phyloP scores from a whole-genome alignment of 30 jellyfish, hydroid and myxozoan species.

The Hydractinia echinata region DNA sequence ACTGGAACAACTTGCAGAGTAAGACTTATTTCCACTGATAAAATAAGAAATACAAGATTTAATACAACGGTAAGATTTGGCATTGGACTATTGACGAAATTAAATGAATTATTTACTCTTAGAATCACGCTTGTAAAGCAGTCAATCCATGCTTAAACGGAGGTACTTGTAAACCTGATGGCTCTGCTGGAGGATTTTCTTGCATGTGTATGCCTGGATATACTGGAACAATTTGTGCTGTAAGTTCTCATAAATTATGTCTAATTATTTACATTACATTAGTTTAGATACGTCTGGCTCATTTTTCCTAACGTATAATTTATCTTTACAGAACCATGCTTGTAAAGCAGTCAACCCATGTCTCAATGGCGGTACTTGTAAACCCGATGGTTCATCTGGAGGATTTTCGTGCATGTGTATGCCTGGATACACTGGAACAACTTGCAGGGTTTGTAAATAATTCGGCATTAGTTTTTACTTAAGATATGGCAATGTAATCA shows the following conservation, averaged over 20 bases:
- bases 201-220: conserved; percentile 18
- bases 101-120: background rate
- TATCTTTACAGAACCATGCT: conserved; percentile 1
- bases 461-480: background rate
- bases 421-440: conserved; percentile 59
- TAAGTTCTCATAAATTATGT: background rate
- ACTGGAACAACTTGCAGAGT: conserved; percentile 37
- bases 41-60: too few species aligned
- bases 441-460: conserved; percentile 42
- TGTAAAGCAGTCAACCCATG: conserved; percentile 58
- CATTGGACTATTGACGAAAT: background rate
- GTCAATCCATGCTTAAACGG: conserved; percentile 5
- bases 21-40: background rate
- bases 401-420: conserved; percentile 67
- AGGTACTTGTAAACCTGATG: conserved; percentile 7
- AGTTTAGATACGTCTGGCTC: background rate
- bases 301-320: background rate
- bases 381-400: conserved; percentile 44
- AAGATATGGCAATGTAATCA: background rate
- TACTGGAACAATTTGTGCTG: conserved; percentile 15
- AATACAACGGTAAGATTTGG: background rate
- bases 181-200: conserved; percentile 1
- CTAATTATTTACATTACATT: background rate
- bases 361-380: conserved; percentile 75
- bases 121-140: conserved; percentile 16